Conservation (phyloP, 2,888 invertebrate species). For the Bombylius major region DNA sequence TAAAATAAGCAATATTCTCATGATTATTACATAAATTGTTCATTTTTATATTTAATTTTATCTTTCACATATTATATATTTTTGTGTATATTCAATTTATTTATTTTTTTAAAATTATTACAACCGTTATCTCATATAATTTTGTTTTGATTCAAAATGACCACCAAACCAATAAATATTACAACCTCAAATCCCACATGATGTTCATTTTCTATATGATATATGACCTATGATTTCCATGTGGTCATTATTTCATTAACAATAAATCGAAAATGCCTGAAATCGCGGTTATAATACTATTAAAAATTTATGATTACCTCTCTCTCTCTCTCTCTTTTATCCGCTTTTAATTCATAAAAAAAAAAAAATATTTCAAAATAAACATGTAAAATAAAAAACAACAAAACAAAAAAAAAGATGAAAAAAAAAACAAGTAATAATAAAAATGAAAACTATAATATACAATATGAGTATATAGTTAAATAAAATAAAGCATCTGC, state of each 20-base stretch:
- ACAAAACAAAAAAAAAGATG: no score
- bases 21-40: no score
- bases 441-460: no score
- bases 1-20: no score
- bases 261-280: conserved; percentile 14
- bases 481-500: no score
- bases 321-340: no score
- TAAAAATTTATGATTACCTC: not conserved
- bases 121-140: not conserved
- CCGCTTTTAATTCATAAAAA: no score
- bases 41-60: no score
- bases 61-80: not conserved
- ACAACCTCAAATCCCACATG: conserved; percentile 4
- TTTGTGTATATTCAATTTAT: not conserved
- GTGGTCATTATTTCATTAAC: conserved; percentile 15
- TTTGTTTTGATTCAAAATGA: not conserved
- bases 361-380: no score
- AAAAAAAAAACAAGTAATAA: no score
- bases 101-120: not conserved
- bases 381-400: no score
- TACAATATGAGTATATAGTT: no score
- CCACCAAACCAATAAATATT: not conserved
- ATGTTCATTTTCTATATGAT: conserved; percentile 8
- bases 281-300: conserved; percentile 6
- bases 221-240: conserved; percentile 12